Percentiles rank a stretch among this genome's conserved stretches.
Conservation (phyloP, 2,888 invertebrate species). For the Drosophila limbata region DNA sequence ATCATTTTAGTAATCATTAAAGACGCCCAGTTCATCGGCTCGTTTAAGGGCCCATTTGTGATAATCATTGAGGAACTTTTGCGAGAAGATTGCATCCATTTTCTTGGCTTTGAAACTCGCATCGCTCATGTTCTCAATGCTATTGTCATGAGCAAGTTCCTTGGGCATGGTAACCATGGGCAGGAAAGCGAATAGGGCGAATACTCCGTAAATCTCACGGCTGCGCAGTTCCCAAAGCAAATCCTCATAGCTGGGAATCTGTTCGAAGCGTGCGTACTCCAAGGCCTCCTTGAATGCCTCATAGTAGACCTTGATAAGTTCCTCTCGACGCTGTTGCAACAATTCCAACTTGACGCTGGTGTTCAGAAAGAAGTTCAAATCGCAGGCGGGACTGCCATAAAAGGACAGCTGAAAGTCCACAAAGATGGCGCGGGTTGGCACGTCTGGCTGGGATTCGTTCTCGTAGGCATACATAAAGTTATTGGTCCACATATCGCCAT, state of each 20-base stretch:
- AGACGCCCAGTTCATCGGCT: conserved; percentile 75
- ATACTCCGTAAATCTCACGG: conserved; percentile 79
- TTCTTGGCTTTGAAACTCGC: conserved; percentile 60
- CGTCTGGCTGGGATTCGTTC: conserved; percentile 46
- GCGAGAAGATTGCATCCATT: conserved; percentile 65
- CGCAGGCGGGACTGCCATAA: conserved; percentile 80
- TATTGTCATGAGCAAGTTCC: conserved; percentile 67
- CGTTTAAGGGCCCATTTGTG: conserved; percentile 75
- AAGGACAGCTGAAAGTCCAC: conserved; percentile 79
- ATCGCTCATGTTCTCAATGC: conserved; percentile 71
- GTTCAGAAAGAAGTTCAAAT: conserved; percentile 82
- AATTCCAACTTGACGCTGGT: conserved; percentile 72
- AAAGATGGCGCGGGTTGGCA: conserved; percentile 81
- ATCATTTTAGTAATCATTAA: conserved; percentile 65
- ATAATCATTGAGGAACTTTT: conserved; percentile 67
- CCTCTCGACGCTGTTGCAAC: conserved; percentile 63
- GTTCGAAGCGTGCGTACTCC: conserved; percentile 66
- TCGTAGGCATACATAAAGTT: conserved; percentile 86
- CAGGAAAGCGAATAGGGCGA: conserved; percentile 75
- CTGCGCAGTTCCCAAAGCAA: conserved; percentile 73
- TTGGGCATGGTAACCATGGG: conserved; percentile 78
- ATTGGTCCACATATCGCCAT: conserved; percentile 86
- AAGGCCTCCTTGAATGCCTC: conserved; percentile 62
- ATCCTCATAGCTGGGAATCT: conserved; percentile 76
- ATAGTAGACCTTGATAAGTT: conserved; percentile 74